Base-by-base conservation (phyloP, 1,140 invertebrate genomes). In the Hylyphantes graminicola region DNA sequence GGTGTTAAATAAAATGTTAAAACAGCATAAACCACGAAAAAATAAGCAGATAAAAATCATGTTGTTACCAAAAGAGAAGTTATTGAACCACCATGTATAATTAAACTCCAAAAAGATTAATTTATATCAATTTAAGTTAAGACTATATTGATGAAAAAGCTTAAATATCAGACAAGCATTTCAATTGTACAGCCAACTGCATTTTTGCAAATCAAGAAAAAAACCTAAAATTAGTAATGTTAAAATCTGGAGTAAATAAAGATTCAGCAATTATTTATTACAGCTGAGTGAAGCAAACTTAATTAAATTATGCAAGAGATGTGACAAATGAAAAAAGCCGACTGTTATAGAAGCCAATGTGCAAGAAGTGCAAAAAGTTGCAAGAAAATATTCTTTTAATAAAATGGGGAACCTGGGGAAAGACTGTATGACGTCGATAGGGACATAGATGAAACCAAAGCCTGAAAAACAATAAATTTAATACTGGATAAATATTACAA, bases 381-480 rank as follows among this genome's bases (percentile, higher is more conserved):
- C 17, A 7, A 61, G 10, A 61, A 61, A 61, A 6, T 9, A 11
- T n/a, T 7, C 15, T 61, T 73, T 50, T 73, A 35, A 21, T 21
- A 57, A 74, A 19, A 74, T 70, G 50, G 50, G 19, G 54, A 53
- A 70, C 68, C 68, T 70, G 68, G 54, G 54, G 68, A 70, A 70
- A 70, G 50, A 70, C 68, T 70, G 68, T 70, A 70, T 70, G 68
- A 53, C 21, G 68, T 53, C 50, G 68, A 53, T n/a, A 70, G 68
- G 51, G 68, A 70, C 68, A 70, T 53, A 15, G 68, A 17, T 15
- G 68, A 51, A 21, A 70, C 48, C 68, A 70, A 70, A 53, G 54
- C 68, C 68, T 70, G 68, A 70, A 70, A 70, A 70, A 70, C 35
- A 68, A 68, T 50, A 68, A 35, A 67, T 13, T 35, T 68, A 68